phyloP scores from a whole-genome alignment of 2,888 invertebrate genomes.

The Caenorhabditis macrosperma region DNA sequence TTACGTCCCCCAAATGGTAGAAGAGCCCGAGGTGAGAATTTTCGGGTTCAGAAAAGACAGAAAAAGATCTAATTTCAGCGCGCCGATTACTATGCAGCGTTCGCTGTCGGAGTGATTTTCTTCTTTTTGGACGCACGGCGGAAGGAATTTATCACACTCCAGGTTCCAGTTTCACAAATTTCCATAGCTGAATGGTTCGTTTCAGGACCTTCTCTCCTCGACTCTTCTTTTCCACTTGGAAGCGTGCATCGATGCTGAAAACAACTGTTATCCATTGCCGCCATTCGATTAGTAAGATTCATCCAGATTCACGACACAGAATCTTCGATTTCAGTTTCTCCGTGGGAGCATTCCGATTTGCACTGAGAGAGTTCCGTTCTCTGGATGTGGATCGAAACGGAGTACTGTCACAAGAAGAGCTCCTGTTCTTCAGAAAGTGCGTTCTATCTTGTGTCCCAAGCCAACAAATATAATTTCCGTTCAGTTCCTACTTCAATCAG shows the following conservation, averaged over 20 bases:
- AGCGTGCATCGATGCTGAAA: conserved; percentile 32
- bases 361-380: conserved; percentile 45
- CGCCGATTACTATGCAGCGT: conserved; percentile 39
- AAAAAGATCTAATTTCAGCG: neutral
- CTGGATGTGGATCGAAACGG: conserved; percentile 45
- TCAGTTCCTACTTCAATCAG: conserved; percentile 34
- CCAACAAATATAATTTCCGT: neutral
- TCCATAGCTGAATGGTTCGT: neutral
- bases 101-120: conserved; percentile 38
- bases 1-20: conserved; percentile 22
- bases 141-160: neutral
- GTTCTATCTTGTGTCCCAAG: neutral
- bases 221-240: conserved; percentile 38
- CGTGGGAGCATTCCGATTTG: conserved; percentile 1
- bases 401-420: conserved; percentile 24
- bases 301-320: neutral
- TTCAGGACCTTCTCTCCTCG: conserved; percentile 43
- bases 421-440: conserved; percentile 40
- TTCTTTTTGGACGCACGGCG: conserved; percentile 48
- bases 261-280: conserved; percentile 11
- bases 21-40: conserved; percentile 8
- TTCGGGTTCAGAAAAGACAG: too few relatives aligned
- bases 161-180: neutral
- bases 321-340: conserved; percentile 34
- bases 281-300: conserved; percentile 13